Conservation (phyloP, 2,113 vertebrate genomes). For the Daphoenositta chrysoptera region DNA sequence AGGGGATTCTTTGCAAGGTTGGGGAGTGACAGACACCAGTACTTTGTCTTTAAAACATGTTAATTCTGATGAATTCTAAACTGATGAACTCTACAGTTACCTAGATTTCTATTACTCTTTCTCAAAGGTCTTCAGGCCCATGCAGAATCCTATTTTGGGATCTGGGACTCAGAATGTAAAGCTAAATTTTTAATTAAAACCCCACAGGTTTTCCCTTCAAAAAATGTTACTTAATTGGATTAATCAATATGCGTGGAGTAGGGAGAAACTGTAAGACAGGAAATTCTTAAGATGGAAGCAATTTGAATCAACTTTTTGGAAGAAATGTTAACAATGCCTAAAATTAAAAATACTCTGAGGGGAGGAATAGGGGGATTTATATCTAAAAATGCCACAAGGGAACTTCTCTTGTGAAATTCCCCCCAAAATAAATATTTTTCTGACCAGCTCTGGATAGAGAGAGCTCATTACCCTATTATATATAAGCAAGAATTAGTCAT, state of each 20-base stretch:
- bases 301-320: not conserved
- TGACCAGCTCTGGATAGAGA: not conserved
- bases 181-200: not conserved
- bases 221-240: not conserved
- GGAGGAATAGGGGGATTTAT: not conserved
- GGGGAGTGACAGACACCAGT: not conserved
- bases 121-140: not conserved
- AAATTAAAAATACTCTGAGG: not conserved
- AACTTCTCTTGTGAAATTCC: not conserved
- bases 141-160: not conserved
- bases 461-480: not conserved
- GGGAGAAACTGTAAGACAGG: not conserved
- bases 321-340: not conserved
- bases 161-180: not conserved
- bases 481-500: not conserved
- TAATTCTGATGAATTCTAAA: no score
- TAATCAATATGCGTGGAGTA: not conserved
- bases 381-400: not conserved
- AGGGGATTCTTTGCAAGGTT: not conserved
- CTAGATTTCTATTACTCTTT: not conserved
- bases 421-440: not conserved
- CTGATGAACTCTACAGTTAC: not conserved
- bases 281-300: not conserved
- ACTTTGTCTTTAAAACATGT: not conserved
- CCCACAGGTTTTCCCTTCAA: not conserved